Conservation (phyloP, 2,797 vertebrate species). For the Sphaeramia orbicularis region DNA sequence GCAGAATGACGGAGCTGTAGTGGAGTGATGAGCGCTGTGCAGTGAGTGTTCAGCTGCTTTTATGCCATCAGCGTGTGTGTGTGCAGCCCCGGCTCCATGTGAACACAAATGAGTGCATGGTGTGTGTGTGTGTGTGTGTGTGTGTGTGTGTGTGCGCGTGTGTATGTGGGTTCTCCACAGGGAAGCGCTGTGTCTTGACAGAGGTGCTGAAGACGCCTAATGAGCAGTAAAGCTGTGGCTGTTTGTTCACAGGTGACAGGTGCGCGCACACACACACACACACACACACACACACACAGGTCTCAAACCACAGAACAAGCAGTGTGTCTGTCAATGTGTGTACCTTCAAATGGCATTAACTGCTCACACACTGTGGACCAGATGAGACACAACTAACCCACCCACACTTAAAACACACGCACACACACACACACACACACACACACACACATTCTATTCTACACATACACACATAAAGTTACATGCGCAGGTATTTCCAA, state of each 20-base stretch:
- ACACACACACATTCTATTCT: too few relatives aligned
- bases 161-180: conserved; percentile 32
- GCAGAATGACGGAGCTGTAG: not conserved
- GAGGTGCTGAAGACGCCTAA: conserved; percentile 64
- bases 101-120: not conserved
- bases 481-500: not conserved
- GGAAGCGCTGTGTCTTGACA: conserved; percentile 41
- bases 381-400: conserved; percentile 17
- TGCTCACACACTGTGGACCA: conserved; percentile 14
- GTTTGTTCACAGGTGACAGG: conserved; percentile 74
- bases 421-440: not conserved
- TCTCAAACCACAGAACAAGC: conserved; percentile 31
- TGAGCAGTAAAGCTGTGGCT: conserved; percentile 59
- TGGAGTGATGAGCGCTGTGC: conserved; percentile 24
- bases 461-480: conserved; percentile 6
- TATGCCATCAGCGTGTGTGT: conserved; percentile 46
- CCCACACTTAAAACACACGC: conserved; percentile 17
- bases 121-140: conserved; percentile 24
- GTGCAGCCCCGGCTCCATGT: not conserved
- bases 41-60: conserved; percentile 41
- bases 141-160: conserved; percentile 14
- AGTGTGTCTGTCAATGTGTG: too few relatives aligned
- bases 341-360: not conserved
- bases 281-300: conserved; percentile 20
- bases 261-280: conserved; percentile 22